Evolutionary conservation across 2,113 vertebrate species (phyloP).

Genomic region (Myiopsitta monachus): DNA sequence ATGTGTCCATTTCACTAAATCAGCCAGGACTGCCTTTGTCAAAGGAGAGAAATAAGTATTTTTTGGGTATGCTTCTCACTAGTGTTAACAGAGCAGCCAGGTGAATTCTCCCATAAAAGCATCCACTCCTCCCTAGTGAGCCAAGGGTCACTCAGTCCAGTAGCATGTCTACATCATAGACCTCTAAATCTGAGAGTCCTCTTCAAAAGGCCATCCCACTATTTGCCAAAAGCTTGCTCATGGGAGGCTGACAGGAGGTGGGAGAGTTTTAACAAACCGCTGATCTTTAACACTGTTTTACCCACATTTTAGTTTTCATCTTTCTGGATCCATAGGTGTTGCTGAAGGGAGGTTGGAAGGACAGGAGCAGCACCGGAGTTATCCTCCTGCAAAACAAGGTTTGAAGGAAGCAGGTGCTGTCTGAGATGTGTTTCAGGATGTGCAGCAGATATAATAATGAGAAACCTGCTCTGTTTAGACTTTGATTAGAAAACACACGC

Average conservation of each 20-base stretch:
- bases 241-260: neutral
- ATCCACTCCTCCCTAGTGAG: neutral
- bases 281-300: neutral
- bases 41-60: neutral
- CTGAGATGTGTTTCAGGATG: neutral
- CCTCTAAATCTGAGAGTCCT: neutral
- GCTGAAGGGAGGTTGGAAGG: neutral
- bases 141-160: neutral
- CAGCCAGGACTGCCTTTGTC: neutral
- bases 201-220: neutral
- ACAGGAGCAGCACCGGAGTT: neutral
- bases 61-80: neutral
- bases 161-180: neutral
- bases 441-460: neutral
- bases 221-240: neutral
- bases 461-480: neutral
- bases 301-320: neutral
- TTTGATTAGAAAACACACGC: neutral
- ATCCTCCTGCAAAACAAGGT: neutral
- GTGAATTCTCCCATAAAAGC: neutral
- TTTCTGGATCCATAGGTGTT: neutral
- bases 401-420: neutral
- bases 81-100: neutral
- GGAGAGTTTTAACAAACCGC: neutral
- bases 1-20: neutral